These are phyloP conservation scores for Ormyrus thymus DNA, from an alignment of 2,888 invertebrate species.

Conservation along the genomic window DNA sequence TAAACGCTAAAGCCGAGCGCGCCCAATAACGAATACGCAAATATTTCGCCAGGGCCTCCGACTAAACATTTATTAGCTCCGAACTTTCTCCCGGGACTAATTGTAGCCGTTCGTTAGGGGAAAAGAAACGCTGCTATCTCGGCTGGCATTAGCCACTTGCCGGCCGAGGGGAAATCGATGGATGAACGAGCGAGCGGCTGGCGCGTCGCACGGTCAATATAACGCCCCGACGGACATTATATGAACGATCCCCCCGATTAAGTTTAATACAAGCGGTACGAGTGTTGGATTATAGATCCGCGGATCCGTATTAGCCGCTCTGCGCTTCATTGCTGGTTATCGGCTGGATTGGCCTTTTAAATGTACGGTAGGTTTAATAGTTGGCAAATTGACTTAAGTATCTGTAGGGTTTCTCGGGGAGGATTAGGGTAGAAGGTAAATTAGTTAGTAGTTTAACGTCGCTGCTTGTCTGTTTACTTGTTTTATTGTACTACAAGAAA, in stretches of 20 bases:
- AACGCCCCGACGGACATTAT: background rate
- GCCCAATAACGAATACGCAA: too few species aligned
- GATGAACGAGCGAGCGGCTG: background rate
- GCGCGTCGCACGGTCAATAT: background rate
- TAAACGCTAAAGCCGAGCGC: too few species aligned
- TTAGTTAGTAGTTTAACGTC: background rate
- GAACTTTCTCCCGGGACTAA: too few species aligned
- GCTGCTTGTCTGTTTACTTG: background rate
- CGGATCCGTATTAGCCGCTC: too few species aligned
- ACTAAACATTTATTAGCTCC: too few species aligned
- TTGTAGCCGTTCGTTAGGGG: background rate
- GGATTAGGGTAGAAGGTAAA: background rate
- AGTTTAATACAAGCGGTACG: background rate
- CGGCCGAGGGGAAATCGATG: background rate
- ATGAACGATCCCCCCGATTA: background rate
- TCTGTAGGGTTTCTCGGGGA: background rate
- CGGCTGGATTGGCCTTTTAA: conserved; percentile 3
- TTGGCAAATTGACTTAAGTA: background rate
- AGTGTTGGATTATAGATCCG: background rate
- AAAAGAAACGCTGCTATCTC: background rate
- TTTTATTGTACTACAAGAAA: too few species aligned
- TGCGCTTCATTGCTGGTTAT: background rate
- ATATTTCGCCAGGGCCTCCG: too few species aligned
- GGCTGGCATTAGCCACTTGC: background rate
- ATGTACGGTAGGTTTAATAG: background rate